phyloP scores from a whole-genome alignment of 2,113 vertebrate genomes.

The Enhydra lutris region DNA sequence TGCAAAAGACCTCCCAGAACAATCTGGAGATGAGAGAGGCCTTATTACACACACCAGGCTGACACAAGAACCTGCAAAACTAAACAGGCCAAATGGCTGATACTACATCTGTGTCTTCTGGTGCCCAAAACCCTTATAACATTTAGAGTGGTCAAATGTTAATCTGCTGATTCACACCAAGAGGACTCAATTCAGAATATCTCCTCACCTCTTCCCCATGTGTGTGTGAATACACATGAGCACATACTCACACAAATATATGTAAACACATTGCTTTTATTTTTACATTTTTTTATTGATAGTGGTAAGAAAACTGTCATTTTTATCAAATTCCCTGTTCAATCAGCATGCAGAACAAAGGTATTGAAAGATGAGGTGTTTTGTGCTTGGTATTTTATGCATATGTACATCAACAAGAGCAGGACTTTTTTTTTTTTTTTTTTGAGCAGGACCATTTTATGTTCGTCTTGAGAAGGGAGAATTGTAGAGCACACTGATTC shows the following conservation, averaged over 20 bases:
- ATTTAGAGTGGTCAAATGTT: background rate
- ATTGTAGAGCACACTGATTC: background rate
- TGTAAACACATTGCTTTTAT: background rate
- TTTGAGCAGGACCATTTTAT: too few relatives aligned
- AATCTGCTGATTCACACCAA: background rate
- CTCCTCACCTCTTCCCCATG: background rate
- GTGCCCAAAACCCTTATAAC: background rate
- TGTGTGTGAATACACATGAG: background rate
- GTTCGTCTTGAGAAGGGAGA: background rate
- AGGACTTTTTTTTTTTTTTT: background rate
- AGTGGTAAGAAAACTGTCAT: background rate
- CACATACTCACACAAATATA: background rate
- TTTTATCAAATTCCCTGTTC: background rate
- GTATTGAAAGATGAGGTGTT: background rate
- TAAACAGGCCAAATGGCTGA: background rate
- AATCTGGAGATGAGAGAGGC: background rate
- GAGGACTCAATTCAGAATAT: background rate
- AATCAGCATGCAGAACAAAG: background rate
- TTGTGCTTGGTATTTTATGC: background rate
- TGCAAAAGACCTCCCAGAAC: background rate
- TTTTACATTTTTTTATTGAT: background rate
- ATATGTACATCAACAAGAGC: background rate
- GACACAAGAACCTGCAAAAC: background rate
- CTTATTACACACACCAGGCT: background rate
- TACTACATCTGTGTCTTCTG: background rate